Conservation (phyloP, 2,113 vertebrate species). For the Crocuta crocuta region DNA sequence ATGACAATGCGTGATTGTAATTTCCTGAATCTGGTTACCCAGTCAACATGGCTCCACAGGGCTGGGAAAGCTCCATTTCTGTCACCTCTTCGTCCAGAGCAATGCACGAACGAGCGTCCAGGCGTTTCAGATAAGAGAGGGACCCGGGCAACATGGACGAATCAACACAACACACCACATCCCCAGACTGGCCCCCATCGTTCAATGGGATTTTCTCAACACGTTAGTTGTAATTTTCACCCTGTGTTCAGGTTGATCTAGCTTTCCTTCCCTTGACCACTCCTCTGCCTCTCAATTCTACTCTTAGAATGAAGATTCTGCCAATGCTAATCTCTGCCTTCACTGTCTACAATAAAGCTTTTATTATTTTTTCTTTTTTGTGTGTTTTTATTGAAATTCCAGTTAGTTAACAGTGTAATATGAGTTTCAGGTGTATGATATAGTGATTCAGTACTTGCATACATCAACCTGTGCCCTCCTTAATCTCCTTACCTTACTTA, state of each 20-base stretch:
- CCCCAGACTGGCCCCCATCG: rapidly evolving
- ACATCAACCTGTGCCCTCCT: neutral
- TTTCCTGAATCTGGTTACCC: neutral
- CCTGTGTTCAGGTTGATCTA: rapidly evolving
- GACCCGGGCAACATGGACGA: neutral
- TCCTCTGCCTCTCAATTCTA: neutral
- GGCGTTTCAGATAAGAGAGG: neutral
- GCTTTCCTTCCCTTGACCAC: rapidly evolving
- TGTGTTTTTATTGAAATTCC: neutral
- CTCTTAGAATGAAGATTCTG: neutral
- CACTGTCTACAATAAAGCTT: neutral
- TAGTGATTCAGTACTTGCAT: neutral
- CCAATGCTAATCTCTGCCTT: neutral
- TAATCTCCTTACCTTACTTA: neutral
- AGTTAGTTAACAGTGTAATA: neutral
- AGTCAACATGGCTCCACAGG: neutral
- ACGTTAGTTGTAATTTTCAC: no score
- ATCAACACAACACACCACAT: neutral
- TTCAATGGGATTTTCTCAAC: neutral
- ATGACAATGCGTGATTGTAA: rapidly evolving
- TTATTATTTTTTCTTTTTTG: neutral
- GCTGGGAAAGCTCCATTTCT: neutral
- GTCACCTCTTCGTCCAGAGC: neutral
- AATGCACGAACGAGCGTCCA: neutral
- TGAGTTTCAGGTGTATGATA: neutral